Evolutionary conservation across 2,888 invertebrate species (phyloP).

Genomic region (Phania funesta): DNA sequence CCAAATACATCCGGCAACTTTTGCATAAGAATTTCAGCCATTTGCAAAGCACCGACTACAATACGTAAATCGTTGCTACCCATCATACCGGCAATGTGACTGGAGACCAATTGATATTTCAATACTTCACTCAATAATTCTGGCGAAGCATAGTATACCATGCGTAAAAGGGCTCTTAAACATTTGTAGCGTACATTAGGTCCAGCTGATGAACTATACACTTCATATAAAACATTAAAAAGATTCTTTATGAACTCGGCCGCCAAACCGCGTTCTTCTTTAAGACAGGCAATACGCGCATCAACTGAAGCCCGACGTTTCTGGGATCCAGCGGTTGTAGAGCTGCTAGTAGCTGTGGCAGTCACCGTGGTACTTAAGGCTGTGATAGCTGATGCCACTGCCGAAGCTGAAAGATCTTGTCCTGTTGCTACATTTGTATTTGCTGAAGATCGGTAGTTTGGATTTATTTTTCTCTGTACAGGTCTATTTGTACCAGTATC

Average conservation of each 20-base stretch:
- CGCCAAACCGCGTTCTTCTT: conserved; percentile 86
- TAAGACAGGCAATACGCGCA: conserved; percentile 86
- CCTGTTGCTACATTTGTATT: conserved; percentile 66
- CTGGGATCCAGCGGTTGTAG: conserved; percentile 54
- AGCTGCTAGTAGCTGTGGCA: conserved; percentile 68
- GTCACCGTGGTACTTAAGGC: conserved; percentile 66
- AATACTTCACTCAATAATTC: conserved; percentile 89
- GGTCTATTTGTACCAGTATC: conserved; percentile 96
- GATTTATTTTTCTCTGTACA: conserved; percentile 90
- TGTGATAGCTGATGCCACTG: conserved; percentile 67
- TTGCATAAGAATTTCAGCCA: conserved; percentile 98
- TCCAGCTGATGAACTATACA: conserved; percentile 98
- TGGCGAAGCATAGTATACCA: conserved; percentile 96
- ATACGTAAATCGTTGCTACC: conserved; percentile 97
- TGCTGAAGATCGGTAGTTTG: conserved; percentile 81
- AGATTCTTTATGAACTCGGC: conserved; percentile 88
- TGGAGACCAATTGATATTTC: conserved; percentile 90
- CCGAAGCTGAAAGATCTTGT: conserved; percentile 75
- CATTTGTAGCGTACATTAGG: conserved; percentile 98
- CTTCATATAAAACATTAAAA: conserved; percentile 97
- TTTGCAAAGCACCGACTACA: conserved; percentile 97
- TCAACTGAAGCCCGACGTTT: conserved; percentile 81
- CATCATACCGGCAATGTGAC: conserved; percentile 99
- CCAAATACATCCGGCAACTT: conserved; percentile 97
- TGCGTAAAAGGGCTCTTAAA: conserved; percentile 95